Base-by-base conservation (phyloP, 2,797 vertebrate genomes). In the Danionella dracula region DNA sequence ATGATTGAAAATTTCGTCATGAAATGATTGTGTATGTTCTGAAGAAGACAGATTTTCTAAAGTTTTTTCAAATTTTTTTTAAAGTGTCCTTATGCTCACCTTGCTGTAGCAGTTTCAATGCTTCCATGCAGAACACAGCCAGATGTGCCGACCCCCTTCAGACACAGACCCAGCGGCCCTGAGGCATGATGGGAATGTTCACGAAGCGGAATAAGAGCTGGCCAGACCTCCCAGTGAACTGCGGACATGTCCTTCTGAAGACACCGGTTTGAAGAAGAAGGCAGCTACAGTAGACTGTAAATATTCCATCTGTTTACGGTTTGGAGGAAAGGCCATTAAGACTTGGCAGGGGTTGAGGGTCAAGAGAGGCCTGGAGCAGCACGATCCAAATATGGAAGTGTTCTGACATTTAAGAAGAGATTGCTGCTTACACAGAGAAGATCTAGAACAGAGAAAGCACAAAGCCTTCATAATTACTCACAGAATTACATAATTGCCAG, bases 381-480 rank as follows among this genome's bases (percentile, higher is more conserved):
- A 4, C 23, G 34, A 42, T 59, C 70, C 53, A 48, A 73, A 35
- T 46, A 59, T 38, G 49, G 56, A 45, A 50, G 57, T 8, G 13
- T 48, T 59, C 45, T 76, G 74, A 73, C 74, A 76, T 76, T 76
- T 73, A 73, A 67, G 50, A 54, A 64, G 40, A 73, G 20, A 66
- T 42, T 11, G 31, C 15, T 42, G 61, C 63, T 60, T 29, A 57
- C 13, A 48, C 46, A 55, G 48, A 23, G 37, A 61, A 67, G 49
- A 70, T 70, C 41, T 64, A 34, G 57, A 73, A 58, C 61, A 41
- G 8, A 40, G 62, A 53, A 61, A 8, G 8, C 44, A 64, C 19
- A 9, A 63, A 60, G 56, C 34, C 20, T 1, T 63, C 35, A 4
- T 54, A 63, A 72, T 56, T 45, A 53, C 65, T 48, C 34, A 34